Evolutionary conservation across 2,797 vertebrate species (phyloP).

Genomic region (Phylloscopus collybita): DNA sequence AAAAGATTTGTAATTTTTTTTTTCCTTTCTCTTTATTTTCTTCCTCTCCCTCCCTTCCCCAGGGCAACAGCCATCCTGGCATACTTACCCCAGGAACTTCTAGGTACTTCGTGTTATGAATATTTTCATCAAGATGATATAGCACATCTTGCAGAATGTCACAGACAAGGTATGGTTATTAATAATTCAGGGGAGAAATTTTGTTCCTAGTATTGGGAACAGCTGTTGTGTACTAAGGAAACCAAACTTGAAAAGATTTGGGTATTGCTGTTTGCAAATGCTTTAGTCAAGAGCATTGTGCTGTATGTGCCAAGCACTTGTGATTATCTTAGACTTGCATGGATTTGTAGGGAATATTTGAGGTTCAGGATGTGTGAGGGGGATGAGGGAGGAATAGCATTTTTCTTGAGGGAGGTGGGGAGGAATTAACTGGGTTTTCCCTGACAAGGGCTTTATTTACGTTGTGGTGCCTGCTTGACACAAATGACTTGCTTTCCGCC

Average conservation of each 20-base stretch:
- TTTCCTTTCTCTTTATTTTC: not conserved
- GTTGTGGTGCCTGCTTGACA: not conserved
- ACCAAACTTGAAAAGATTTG: not conserved
- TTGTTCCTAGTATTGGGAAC: not conserved
- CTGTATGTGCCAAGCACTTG: not conserved
- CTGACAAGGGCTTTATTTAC: not conserved
- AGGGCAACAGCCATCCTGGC: slow-evolving; percentile 96
- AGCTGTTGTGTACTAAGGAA: not conserved
- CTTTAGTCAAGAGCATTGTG: not conserved
- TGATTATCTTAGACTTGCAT: not conserved
- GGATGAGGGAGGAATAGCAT: not conserved
- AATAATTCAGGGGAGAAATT: not conserved
- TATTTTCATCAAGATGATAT: slow-evolving; percentile 99
- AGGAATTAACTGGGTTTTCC: not conserved
- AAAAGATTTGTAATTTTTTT: not conserved
- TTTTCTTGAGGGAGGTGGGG: not conserved
- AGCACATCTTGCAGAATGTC: slow-evolving; percentile 94
- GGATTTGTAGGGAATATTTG: not conserved
- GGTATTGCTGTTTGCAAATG: not conserved
- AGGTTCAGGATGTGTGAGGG: not conserved
- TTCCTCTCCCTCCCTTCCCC: not conserved
- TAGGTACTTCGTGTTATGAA: slow-evolving; percentile 98
- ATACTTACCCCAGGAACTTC: slow-evolving; percentile 96
- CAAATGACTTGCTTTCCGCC: not conserved
- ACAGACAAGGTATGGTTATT: slow-evolving; percentile 89